These are phyloP conservation scores for Hedya salicella DNA, from an alignment of 2,888 invertebrate species.

Conservation along the genomic window DNA sequence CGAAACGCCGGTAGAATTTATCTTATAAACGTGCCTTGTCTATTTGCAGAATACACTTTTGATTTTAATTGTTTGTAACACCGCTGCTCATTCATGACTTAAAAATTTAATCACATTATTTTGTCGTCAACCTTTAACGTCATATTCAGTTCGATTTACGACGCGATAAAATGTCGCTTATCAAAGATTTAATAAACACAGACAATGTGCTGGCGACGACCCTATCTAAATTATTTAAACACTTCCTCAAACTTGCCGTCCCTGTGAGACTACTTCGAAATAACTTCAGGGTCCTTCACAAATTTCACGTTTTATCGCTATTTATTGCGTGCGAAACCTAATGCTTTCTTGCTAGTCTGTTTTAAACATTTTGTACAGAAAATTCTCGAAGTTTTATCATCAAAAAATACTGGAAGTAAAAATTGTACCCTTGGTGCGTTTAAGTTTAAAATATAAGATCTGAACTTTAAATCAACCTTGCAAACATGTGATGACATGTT, in stretches of 20 bases:
- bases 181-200: slow-evolving; percentile 30
- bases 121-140: slow-evolving; percentile 15
- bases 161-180: slow-evolving; percentile 33
- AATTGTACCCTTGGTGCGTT: not conserved
- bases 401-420: not conserved
- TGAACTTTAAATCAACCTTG: not conserved
- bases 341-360: not conserved
- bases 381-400: not conserved
- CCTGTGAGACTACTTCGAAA: slow-evolving; percentile 27
- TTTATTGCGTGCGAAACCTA: not conserved
- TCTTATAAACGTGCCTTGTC: too few species aligned
- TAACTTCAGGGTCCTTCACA: slow-evolving; percentile 8
- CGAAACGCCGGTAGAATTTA: too few species aligned
- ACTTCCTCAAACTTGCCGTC: slow-evolving; percentile 16
- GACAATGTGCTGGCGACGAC: slow-evolving; percentile 29
- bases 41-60: too few species aligned
- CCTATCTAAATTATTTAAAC: slow-evolving; percentile 34
- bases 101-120: slow-evolving; percentile 27
- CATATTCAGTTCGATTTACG: slow-evolving; percentile 23
- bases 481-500: not conserved
- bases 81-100: slow-evolving; percentile 16
- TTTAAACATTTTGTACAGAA: not conserved
- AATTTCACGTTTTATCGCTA: slow-evolving; percentile 1
- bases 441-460: not conserved
- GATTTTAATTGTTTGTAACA: too few species aligned